Conservation (phyloP, 1,140 invertebrate genomes). For the Euglossa dilemma region DNA sequence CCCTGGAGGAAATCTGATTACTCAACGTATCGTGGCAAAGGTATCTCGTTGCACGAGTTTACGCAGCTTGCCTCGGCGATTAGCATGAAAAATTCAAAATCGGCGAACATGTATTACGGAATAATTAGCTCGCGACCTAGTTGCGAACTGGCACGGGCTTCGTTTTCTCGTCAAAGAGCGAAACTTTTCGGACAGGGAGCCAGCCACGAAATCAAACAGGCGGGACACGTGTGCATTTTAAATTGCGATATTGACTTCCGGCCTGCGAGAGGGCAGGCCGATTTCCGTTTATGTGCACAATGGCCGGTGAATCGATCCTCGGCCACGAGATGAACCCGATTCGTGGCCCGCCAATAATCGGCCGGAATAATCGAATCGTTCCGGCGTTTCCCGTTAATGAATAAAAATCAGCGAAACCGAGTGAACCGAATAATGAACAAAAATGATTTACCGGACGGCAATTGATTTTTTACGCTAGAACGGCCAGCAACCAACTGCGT, state of each 20-base stretch:
- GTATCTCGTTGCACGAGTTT: too few species aligned
- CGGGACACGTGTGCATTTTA: neutral
- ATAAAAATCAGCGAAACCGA: slow-evolving; percentile 45
- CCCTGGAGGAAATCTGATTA: too few species aligned
- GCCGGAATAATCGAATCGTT: neutral
- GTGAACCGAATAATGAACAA: slow-evolving; percentile 40
- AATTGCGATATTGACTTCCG: slow-evolving; percentile 12
- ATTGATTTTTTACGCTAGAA: slow-evolving; percentile 46
- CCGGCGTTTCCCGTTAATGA: slow-evolving; percentile 18
- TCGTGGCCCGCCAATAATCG: neutral
- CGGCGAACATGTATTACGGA: neutral
- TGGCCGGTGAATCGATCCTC: slow-evolving; percentile 10
- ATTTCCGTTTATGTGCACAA: slow-evolving; percentile 5
- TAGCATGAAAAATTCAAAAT: too few species aligned
- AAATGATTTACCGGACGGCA: slow-evolving; percentile 31
- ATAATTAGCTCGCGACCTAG: neutral
- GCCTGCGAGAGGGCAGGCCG: too few species aligned
- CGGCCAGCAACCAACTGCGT: neutral
- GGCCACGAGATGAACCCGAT: neutral
- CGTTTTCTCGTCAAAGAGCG: neutral
- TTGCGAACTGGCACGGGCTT: neutral
- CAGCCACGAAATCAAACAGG: neutral
- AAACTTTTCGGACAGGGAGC: too few species aligned
- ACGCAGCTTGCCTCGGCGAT: too few species aligned
- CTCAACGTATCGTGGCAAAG: too few species aligned